Evolutionary conservation across 2,113 vertebrate genomes (phyloP).

Genomic region (Rhadina sibilatrix): DNA sequence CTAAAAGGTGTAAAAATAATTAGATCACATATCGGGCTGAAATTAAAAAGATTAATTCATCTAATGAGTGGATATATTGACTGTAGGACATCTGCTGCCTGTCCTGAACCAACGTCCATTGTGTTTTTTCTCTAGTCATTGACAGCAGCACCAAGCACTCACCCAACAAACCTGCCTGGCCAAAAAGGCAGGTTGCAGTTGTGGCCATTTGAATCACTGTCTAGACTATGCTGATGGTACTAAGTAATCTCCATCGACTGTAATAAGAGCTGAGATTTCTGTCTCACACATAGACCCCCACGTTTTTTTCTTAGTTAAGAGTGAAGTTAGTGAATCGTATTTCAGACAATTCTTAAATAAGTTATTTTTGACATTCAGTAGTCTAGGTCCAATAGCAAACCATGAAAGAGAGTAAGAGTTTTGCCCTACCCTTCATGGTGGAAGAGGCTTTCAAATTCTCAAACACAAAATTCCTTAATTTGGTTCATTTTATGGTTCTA

Average conservation of each 20-base stretch:
- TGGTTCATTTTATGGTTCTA: not conserved
- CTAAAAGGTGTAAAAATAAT: not conserved
- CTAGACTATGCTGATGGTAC: not conserved
- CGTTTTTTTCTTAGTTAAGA: not conserved
- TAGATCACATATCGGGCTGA: not conserved
- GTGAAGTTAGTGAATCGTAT: not conserved
- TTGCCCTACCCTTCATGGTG: not conserved
- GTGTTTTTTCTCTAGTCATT: fast-evolving
- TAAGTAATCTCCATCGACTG: not conserved
- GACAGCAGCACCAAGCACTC: not conserved
- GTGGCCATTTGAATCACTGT: not conserved
- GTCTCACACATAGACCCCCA: not conserved
- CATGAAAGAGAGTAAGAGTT: not conserved
- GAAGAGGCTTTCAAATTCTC: not conserved
- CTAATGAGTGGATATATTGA: not conserved
- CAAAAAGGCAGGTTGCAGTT: not conserved
- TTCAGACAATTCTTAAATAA: not conserved
- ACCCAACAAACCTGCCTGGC: not conserved
- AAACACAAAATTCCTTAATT: not conserved
- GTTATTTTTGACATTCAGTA: not conserved
- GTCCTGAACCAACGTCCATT: fast-evolving
- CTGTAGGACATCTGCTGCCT: not conserved
- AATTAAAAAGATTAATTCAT: not conserved
- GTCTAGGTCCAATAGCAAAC: not conserved
- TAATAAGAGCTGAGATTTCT: not conserved